phyloP scores from a whole-genome alignment of 2,113 vertebrate genomes.

The Hymenochirus boettgeri region DNA sequence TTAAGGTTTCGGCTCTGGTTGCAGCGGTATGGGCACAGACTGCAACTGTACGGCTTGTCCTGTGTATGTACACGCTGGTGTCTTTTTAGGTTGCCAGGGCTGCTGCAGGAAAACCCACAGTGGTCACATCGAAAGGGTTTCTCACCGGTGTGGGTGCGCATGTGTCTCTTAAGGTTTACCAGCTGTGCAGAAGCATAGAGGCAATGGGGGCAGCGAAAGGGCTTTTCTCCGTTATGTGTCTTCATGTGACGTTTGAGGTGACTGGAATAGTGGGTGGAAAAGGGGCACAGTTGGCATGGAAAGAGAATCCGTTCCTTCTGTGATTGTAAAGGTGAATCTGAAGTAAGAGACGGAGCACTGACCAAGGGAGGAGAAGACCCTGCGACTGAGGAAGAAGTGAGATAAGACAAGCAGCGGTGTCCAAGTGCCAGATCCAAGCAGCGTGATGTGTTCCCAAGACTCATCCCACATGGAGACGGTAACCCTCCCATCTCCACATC shows the following conservation, averaged over 20 bases:
- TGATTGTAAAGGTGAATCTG: constrained; percentile 46
- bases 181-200: constrained; percentile 92
- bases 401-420: background rate
- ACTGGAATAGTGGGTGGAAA: constrained; percentile 93
- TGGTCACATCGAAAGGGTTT: constrained; percentile 91
- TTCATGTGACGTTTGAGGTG: constrained; percentile 98
- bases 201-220: constrained; percentile 86
- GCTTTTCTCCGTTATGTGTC: constrained; percentile 96
- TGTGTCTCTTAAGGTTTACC: constrained; percentile 92
- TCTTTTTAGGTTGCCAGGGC: constrained; percentile 92
- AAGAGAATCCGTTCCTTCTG: constrained; percentile 70
- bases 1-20: constrained; percentile 60
- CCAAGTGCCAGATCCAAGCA: constrained; percentile 49
- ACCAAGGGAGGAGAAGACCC: background rate
- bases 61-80: constrained; percentile 86
- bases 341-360: constrained; percentile 34
- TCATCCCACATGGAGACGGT: constrained; percentile 71
- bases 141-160: constrained; percentile 94
- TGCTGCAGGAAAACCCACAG: constrained; percentile 93
- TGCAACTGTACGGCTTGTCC: constrained; percentile 61
- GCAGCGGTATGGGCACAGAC: constrained; percentile 60
- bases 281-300: constrained; percentile 88
- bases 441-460: constrained; percentile 63
- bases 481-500: constrained; percentile 64
- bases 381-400: constrained; percentile 38